Percentiles rank a stretch among this genome's conserved stretches.
Conservation (phyloP, 2,113 vertebrate species). For the Smithornis capensis region DNA sequence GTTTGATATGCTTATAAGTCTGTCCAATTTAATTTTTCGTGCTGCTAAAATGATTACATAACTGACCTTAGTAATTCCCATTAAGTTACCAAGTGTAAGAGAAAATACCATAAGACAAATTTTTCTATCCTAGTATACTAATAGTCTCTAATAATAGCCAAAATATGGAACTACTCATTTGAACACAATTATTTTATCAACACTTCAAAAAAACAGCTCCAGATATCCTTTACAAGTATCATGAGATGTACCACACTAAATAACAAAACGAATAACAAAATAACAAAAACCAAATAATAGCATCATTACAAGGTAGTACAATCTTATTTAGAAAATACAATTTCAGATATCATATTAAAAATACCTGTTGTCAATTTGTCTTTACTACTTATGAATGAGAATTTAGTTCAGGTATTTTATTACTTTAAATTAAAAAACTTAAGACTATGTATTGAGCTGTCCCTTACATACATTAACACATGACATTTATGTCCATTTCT, state of each 20-base stretch:
- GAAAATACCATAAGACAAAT: neutral
- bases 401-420: neutral
- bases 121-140: neutral
- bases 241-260: neutral
- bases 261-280: too few relatives aligned
- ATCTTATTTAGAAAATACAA: neutral
- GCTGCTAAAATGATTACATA: neutral
- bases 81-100: neutral
- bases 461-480: neutral
- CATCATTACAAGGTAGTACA: neutral
- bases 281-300: too few relatives aligned
- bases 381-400: neutral
- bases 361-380: neutral
- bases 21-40: conserved; percentile 13
- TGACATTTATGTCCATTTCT: neutral
- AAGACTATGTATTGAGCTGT: neutral
- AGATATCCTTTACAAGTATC: neutral
- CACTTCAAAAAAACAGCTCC: neutral
- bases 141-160: neutral
- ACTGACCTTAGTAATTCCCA: neutral
- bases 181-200: neutral
- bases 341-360: neutral
- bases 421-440: neutral
- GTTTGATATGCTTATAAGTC: neutral
- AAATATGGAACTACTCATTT: neutral